Base-by-base conservation (phyloP, 2,797 vertebrate species). In the Sebastes nivosus region DNA sequence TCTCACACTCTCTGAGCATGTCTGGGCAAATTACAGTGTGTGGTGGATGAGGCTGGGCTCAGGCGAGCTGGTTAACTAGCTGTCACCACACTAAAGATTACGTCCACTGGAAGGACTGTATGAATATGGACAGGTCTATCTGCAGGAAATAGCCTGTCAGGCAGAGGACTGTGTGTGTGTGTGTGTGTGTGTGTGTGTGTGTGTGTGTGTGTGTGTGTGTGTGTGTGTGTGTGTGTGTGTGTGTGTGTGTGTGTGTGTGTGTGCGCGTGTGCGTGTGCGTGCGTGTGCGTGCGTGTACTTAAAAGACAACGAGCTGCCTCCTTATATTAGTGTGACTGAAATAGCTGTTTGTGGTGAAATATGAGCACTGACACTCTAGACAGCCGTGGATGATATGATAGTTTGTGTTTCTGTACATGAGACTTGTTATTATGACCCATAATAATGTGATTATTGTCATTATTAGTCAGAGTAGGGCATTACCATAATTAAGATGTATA, bases 81-180 rank as follows among this genome's bases (percentile, higher is more conserved):
- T 94, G 92, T 91, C 93, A 90, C 80, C 57, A 34, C 57, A 71
- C 79, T 25, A 61, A 81, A 85, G 88, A 93, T 91, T 88, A 83
- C 72, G 6, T 81, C 77, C 72, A 27, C 24, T 61, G 78, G 70
- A 77, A 42, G 68, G 64, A 30, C 60, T 50, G 1, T 79, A 92
- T 93, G 81, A 84, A 88, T 87, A 83, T 76, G 77, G 93, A 94
- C 92, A 89, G 92, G 72, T 94, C 93, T 91, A 89, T 93, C 82
- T 90, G 67, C 72, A 67, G 88, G 75, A 91, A 93, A 90, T 91
- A 77, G 81, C 75, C 83, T 83, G 75, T 86, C 80, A 81, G 75
- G 50, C 64, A 58, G 75, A 75, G 61, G 84, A 65, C 66, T 54
- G 36, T 36, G 30, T 29, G 42, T 20, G 57, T 63, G 29, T 27